Evolutionary conservation across 2,113 vertebrate genomes (phyloP), one percentile per base, ranked within the genome.

Genomic region (Archocentrus centrarchus): DNA sequence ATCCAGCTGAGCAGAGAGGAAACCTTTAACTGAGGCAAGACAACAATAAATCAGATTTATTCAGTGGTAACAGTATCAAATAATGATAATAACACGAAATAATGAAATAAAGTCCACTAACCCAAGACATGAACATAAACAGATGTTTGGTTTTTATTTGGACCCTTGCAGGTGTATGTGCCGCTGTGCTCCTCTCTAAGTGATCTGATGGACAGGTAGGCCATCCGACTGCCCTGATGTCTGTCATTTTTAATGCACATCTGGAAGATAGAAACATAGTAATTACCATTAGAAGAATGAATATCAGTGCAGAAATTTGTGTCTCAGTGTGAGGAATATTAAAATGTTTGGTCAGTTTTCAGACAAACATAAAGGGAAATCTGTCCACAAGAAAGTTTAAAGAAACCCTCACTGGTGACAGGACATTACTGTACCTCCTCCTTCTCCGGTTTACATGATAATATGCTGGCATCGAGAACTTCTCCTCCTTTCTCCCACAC

Each of bases 81-180:
- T 1, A 30, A 2, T 18, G 4, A 13, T 50, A 20, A 47, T 11
- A 30, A 30, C 30, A 30, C 4, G 30, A 30, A 30, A 30, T 30
- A 30, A 64, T 44, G 24, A 75, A 77, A 11, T 62, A 1, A 4
- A 32, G 37, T 82, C 10, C 61, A 90, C 94, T 80, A 11, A 99
- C 98, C 96, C 86, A 95, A 68, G 80, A 99, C 93, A 59, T 93
- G 91, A 73, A 99, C 81, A 80, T 92, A 2, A 77, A 95, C 90
- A 18, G 96, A 95, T 82, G 95, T 96, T 2, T 39, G 92, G 1
- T 59, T 86, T 55, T 92, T 90, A 11, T 75, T 0, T 1, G 84
- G 39, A 73, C 86, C 95, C 24, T 61, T 95, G 83, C 98, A 99
- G 80, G 94, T 96, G 15, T 97, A 98, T 22, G 50, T 93, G 44